Conservation (phyloP, 2,888 invertebrate genomes). For the Dasypolia templi region DNA sequence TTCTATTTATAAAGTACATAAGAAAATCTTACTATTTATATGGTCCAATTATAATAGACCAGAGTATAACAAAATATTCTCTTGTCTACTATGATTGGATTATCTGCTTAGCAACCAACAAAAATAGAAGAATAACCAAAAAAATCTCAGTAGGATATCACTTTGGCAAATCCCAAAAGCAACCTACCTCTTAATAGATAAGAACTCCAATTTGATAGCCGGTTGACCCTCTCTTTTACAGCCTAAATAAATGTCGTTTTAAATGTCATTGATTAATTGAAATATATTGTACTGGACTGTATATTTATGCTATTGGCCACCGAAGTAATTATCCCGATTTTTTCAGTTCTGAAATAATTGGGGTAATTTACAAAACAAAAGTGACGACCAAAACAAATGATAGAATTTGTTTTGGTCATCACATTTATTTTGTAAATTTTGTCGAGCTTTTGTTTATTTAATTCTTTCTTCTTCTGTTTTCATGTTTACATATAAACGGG, state of each 20-base stretch:
- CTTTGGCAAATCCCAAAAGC: constrained; percentile 1
- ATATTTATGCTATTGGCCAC: constrained; percentile 20
- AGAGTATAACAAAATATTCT: not conserved
- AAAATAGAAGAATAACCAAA: not conserved
- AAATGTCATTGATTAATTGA: constrained; percentile 84
- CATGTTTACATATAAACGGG: too few species aligned
- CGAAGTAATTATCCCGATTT: constrained; percentile 47
- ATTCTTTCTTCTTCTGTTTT: not conserved
- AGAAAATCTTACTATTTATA: too few species aligned
- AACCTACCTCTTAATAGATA: constrained; percentile 72
- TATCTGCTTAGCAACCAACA: not conserved
- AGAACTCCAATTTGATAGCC: constrained; percentile 77
- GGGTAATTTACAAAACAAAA: too few species aligned
- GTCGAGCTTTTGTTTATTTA: not conserved
- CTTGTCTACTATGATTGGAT: not conserved
- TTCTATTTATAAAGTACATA: too few species aligned
- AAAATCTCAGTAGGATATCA: not conserved
- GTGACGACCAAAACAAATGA: too few species aligned
- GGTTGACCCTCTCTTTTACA: constrained; percentile 77
- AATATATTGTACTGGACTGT: constrained; percentile 72
- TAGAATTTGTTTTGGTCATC: constrained; percentile 30
- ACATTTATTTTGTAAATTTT: constrained; percentile 24
- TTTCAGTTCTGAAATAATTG: too few species aligned
- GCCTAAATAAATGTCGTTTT: constrained; percentile 84
- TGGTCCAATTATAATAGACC: not conserved